Percentiles rank a stretch among this genome's conserved stretches.
These are phyloP conservation scores for Perognathus longimembris DNA, from an alignment of 2,113 vertebrate genomes.

Conservation along the genomic window DNA sequence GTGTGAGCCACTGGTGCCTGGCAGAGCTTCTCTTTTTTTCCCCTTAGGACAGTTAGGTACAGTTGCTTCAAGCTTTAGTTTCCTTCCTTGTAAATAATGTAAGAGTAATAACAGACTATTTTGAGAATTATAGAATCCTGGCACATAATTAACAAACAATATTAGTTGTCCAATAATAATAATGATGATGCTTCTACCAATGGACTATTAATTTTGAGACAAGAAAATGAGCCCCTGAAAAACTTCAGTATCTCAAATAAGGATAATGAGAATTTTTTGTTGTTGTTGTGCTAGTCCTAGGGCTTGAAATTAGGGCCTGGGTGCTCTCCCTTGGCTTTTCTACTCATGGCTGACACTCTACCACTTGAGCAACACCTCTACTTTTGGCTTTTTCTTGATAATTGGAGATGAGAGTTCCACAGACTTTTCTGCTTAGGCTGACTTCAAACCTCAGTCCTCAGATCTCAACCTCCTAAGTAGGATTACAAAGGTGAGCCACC, in stretches of 20 bases:
- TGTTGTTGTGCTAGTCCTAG: too few species aligned
- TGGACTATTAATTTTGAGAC: not conserved
- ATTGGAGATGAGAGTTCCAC: too few species aligned
- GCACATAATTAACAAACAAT: not conserved
- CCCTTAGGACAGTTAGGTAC: not conserved
- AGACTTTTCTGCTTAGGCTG: not conserved
- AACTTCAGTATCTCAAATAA: not conserved
- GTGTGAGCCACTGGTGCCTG: too few species aligned
- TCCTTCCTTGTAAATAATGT: not conserved
- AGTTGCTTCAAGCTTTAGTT: not conserved
- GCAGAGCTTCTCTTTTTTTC: too few species aligned
- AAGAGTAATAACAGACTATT: not conserved
- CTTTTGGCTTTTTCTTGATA: too few species aligned
- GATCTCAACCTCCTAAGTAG: not conserved
- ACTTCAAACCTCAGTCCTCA: not conserved
- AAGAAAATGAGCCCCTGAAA: not conserved
- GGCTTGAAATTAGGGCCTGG: too few species aligned
- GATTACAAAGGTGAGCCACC: not conserved
- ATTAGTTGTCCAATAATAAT: not conserved
- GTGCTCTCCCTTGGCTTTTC: too few species aligned
- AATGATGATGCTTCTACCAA: not conserved
- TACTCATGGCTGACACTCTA: too few species aligned
- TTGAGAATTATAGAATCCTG: not conserved
- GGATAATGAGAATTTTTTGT: not conserved
- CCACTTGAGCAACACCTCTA: too few species aligned